Percentiles rank a stretch among this genome's conserved stretches.
Conservation (phyloP, 2,888 invertebrate species). For the Gastrophysa polygoni region DNA sequence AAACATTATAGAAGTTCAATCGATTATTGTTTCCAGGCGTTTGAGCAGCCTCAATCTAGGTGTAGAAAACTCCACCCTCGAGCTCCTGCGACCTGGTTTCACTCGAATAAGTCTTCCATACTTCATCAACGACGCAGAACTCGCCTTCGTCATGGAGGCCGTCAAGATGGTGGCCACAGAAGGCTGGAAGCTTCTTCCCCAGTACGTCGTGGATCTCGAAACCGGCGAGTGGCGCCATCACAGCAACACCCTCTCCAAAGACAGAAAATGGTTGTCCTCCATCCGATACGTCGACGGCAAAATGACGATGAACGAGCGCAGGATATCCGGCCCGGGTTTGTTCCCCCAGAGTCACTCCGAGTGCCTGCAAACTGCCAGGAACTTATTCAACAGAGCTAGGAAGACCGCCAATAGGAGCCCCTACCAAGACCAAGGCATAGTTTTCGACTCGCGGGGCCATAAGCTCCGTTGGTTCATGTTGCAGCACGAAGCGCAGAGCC, state of each 20-base stretch:
- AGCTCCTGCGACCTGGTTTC: constrained; percentile 85
- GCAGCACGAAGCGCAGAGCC: constrained; percentile 83
- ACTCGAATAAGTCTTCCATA: constrained; percentile 84
- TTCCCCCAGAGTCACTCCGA: constrained; percentile 78
- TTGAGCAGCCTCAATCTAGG: constrained; percentile 57
- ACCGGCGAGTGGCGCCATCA: constrained; percentile 91
- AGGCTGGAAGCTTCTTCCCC: constrained; percentile 87
- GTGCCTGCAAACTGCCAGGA: constrained; percentile 78
- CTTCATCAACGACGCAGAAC: constrained; percentile 79
- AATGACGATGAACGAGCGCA: constrained; percentile 74
- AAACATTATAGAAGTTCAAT: too few species aligned
- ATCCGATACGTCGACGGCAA: constrained; percentile 69
- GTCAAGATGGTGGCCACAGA: constrained; percentile 86
- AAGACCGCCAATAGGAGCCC: constrained; percentile 77
- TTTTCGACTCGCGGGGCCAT: constrained; percentile 73
- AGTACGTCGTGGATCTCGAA: constrained; percentile 84
- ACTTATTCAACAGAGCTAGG: constrained; percentile 76
- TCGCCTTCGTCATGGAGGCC: constrained; percentile 83
- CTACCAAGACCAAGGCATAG: constrained; percentile 74
- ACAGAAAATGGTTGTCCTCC: constrained; percentile 81
- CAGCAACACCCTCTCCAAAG: constrained; percentile 77
- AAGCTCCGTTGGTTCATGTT: constrained; percentile 87
- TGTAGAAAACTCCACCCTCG: constrained; percentile 61
- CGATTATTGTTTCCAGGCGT: constrained; percentile 50
- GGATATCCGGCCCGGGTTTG: constrained; percentile 72